Percentiles rank a stretch among this genome's conserved stretches.
Conservation (phyloP, 2,113 vertebrate species). For the Mustela nigripes region DNA sequence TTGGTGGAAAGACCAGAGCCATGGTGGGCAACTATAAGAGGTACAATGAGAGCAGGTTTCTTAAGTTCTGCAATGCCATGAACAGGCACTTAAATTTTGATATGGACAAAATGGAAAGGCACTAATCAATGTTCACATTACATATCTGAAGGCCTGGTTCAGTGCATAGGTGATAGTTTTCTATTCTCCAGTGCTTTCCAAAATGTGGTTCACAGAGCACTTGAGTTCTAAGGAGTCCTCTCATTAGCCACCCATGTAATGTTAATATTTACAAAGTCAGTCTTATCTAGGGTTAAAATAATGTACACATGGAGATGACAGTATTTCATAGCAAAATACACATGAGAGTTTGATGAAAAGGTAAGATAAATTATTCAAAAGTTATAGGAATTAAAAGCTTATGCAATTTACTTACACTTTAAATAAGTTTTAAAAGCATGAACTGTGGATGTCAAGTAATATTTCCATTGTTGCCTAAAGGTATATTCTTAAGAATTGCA, state of each 20-base stretch:
- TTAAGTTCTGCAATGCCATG: not conserved
- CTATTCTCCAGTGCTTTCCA: not conserved
- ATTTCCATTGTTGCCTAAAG: conserved; percentile 61
- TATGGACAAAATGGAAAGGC: not conserved
- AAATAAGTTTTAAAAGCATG: conserved; percentile 62
- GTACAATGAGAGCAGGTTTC: not conserved
- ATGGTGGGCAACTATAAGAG: not conserved
- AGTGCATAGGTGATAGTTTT: not conserved
- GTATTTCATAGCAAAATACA: not conserved
- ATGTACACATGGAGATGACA: not conserved
- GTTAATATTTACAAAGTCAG: conserved; percentile 11
- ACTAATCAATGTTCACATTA: not conserved
- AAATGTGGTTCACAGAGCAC: not conserved
- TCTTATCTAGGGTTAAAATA: conserved; percentile 20
- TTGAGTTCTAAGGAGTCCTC: not conserved
- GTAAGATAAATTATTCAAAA: conserved; percentile 54
- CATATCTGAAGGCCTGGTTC: not conserved
- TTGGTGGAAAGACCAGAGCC: not conserved
- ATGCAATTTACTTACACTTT: conserved; percentile 53
- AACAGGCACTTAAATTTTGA: conserved; percentile 31
- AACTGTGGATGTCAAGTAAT: conserved; percentile 48
- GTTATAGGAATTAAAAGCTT: conserved; percentile 22
- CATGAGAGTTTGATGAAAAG: not conserved
- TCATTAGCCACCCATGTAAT: not conserved
- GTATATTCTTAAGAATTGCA: conserved; percentile 66